These are phyloP conservation scores for Rana temporaria DNA, from an alignment of 2,113 vertebrate genomes.

Conservation along the genomic window DNA sequence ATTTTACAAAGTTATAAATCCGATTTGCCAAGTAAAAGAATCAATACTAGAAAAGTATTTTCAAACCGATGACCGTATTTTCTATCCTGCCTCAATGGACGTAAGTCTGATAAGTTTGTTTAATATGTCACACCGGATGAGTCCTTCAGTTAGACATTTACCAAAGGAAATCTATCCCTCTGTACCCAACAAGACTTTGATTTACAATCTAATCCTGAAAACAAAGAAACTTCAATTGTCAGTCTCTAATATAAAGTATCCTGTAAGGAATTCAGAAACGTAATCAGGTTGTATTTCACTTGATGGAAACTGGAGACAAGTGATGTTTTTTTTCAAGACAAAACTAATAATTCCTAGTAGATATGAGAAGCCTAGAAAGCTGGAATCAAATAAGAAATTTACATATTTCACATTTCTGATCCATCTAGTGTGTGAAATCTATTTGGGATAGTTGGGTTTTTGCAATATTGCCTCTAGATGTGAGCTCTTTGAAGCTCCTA, in stretches of 20 bases:
- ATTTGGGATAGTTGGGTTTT: slow-evolving; percentile 27
- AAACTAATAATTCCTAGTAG: slow-evolving; percentile 35
- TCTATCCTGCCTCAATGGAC: no score
- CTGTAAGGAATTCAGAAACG: slow-evolving; percentile 1
- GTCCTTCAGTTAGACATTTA: neutral
- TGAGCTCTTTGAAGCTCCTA: slow-evolving; percentile 7
- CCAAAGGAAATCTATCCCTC: neutral
- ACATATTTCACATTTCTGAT: slow-evolving; percentile 29
- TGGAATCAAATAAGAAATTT: slow-evolving; percentile 24
- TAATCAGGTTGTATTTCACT: slow-evolving; percentile 20
- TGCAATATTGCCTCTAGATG: neutral
- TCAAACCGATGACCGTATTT: no score
- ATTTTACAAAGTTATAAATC: no score
- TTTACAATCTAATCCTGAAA: neutral
- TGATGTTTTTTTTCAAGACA: slow-evolving; percentile 2
- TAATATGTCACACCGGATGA: no score
- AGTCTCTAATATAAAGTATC: neutral
- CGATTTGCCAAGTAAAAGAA: no score
- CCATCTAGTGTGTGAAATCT: slow-evolving; percentile 29
- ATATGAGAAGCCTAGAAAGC: slow-evolving; percentile 3
- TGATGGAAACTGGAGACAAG: slow-evolving; percentile 5
- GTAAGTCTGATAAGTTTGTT: no score
- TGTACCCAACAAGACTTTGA: neutral
- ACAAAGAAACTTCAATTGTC: slow-evolving; percentile 10
- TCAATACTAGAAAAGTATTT: no score